Percentiles rank a stretch among this genome's conserved stretches.
phyloP scores from a whole-genome alignment of 1,140 invertebrate species.

The Scaptomyza pallida region DNA sequence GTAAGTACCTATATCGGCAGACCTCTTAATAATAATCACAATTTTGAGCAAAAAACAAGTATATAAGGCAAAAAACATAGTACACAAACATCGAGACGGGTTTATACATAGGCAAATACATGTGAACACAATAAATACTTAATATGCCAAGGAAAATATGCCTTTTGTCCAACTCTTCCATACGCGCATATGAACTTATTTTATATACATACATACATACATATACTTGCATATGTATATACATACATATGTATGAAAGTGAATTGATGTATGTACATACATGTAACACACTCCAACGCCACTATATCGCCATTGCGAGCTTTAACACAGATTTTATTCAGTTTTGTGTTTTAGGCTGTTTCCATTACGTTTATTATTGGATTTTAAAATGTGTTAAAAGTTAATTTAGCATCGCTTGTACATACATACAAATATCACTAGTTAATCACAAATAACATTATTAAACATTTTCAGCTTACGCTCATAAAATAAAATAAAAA shows the following conservation, averaged over 20 bases:
- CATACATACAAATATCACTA: conserved; percentile 45
- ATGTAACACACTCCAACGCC: conserved; percentile 42
- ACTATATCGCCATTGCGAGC: conserved; percentile 17
- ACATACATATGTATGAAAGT: conserved; percentile 25
- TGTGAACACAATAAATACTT: conserved; percentile 11
- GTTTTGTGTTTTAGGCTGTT: conserved; percentile 23
- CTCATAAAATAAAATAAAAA: conserved; percentile 55
- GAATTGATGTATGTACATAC: conserved; percentile 49
- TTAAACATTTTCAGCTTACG: conserved; percentile 40
- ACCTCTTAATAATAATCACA: conserved; percentile 24
- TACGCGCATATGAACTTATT: conserved; percentile 20
- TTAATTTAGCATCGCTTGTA: conserved; percentile 15
- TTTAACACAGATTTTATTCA: conserved; percentile 27
- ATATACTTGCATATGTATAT: conserved; percentile 16
- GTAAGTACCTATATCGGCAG: conserved; percentile 14
- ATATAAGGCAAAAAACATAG: conserved; percentile 6
- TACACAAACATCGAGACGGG: not conserved
- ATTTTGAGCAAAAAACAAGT: conserved; percentile 5
- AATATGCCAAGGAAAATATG: conserved; percentile 17
- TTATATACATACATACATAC: conserved; percentile 21
- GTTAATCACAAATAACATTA: conserved; percentile 40
- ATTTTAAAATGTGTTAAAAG: conserved; percentile 31
- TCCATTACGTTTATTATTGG: conserved; percentile 25
- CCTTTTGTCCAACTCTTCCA: conserved; percentile 21
- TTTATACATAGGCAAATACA: conserved; percentile 5